Conservation (phyloP, 2,113 vertebrate genomes). For the Cariama cristata region DNA sequence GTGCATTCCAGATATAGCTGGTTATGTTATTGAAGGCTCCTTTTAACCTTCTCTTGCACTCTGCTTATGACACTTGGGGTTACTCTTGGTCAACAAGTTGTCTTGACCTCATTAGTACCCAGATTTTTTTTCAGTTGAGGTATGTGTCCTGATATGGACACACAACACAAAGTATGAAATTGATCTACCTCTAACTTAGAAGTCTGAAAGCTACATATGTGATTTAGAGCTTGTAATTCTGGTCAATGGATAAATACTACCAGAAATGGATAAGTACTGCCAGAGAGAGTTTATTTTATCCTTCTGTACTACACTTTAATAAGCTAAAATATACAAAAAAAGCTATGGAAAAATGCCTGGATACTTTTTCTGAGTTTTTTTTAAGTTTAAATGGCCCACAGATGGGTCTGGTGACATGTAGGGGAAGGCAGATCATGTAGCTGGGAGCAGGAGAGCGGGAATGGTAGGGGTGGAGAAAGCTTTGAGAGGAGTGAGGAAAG, state of each 20-base stretch:
- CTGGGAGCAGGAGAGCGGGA: not conserved
- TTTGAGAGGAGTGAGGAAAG: not conserved
- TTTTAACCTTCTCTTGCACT: not conserved
- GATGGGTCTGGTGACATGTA: not conserved
- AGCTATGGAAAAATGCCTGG: not conserved
- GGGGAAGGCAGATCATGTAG: not conserved
- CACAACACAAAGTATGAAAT: not conserved
- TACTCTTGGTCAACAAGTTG: not conserved
- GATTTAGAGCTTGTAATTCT: not conserved
- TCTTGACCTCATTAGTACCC: not conserved
- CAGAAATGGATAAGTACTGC: not conserved
- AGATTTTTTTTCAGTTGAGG: not conserved
- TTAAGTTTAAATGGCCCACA: not conserved
- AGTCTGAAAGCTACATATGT: not conserved
- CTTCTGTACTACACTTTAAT: not conserved
- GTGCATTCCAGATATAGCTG: not conserved
- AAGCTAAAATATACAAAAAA: not conserved
- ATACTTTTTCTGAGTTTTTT: not conserved
- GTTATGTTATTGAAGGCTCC: not conserved
- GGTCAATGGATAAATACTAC: not conserved
- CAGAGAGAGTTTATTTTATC: not conserved
- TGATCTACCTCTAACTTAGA: not conserved
- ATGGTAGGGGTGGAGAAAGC: not conserved
- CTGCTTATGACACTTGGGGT: not conserved
- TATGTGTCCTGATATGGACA: not conserved